phyloP scores from a whole-genome alignment of 2,888 invertebrate species.

The Agriopis leucophaearia region DNA sequence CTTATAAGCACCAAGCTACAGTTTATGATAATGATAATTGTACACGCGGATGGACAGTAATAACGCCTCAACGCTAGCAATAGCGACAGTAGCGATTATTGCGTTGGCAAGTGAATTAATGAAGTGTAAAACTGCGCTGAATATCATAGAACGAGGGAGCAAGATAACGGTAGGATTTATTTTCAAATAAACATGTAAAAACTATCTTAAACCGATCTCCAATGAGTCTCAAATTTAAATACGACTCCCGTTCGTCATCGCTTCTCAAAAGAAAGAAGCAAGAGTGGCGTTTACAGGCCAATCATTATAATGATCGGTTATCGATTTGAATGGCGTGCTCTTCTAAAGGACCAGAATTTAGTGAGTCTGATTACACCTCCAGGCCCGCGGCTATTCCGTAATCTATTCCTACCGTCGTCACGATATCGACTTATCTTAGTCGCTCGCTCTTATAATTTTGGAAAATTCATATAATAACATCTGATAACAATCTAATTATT shows the following conservation, averaged over 20 bases:
- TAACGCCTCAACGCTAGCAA: conserved; percentile 32
- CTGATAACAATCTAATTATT: conserved; percentile 86
- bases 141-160: not conserved
- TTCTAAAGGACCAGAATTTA: conserved; percentile 81
- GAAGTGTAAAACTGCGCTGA: conserved; percentile 24
- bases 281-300: conserved; percentile 79
- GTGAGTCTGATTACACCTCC: conserved; percentile 75
- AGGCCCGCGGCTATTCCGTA: conserved; percentile 74
- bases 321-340: conserved; percentile 83
- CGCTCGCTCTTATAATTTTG: conserved; percentile 81
- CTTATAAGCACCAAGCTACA: conserved; percentile 35
- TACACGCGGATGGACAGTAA: conserved; percentile 42
- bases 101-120: conserved; percentile 23
- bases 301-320: conserved; percentile 85
- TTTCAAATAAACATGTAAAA: conserved; percentile 30
- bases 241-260: conserved; percentile 80
- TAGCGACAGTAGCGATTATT: conserved; percentile 18
- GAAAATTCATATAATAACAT: conserved; percentile 84
- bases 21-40: conserved; percentile 49
- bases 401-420: conserved; percentile 82
- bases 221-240: conserved; percentile 62
- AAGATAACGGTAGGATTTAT: conserved; percentile 1
- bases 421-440: conserved; percentile 82
- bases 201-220: conserved; percentile 35
- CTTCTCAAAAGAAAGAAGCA: conserved; percentile 62